Conservation (phyloP, 2,797 vertebrate species). For the Zenarchopterus dispar region DNA sequence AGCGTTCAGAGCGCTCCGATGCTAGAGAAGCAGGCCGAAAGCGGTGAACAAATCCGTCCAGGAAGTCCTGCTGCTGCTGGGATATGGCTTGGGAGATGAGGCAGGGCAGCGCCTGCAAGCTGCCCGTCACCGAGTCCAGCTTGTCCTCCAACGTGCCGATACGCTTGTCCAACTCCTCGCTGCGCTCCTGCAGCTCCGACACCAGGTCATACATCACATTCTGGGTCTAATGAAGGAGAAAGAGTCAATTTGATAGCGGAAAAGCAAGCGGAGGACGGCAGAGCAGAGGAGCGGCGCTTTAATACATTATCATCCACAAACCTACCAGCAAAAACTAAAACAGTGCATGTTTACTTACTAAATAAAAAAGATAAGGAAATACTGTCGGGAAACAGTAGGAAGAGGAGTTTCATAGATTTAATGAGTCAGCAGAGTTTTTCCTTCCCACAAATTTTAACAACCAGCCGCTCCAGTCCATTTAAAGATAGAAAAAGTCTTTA, state of each 20-base stretch:
- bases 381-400: slow-evolving; percentile 28
- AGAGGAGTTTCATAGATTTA: slow-evolving; percentile 39
- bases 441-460: slow-evolving; percentile 61
- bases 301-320: slow-evolving; percentile 23
- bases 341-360: slow-evolving; percentile 17
- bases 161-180: slow-evolving; percentile 93
- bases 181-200: slow-evolving; percentile 92
- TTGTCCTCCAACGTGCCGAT: slow-evolving; percentile 90
- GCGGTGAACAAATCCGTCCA: slow-evolving; percentile 85
- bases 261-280: slow-evolving; percentile 3
- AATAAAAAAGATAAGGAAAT: slow-evolving; percentile 25
- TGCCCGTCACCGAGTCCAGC: slow-evolving; percentile 89
- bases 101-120: slow-evolving; percentile 90
- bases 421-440: slow-evolving; percentile 70
- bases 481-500: slow-evolving; percentile 46
- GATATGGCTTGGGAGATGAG: slow-evolving; percentile 91
- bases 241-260: slow-evolving; percentile 41
- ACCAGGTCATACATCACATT: slow-evolving; percentile 93
- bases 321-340: slow-evolving; percentile 2
- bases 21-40: slow-evolving; percentile 82
- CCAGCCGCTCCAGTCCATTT: slow-evolving; percentile 52
- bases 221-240: slow-evolving; percentile 85
- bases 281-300: slow-evolving; percentile 12
- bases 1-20: slow-evolving; percentile 82
- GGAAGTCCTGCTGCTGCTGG: slow-evolving; percentile 87